Evolutionary conservation across 2,797 vertebrate genomes (phyloP), one percentile per base, ranked within the genome.

Genomic region (Acanthopagrus latus): DNA sequence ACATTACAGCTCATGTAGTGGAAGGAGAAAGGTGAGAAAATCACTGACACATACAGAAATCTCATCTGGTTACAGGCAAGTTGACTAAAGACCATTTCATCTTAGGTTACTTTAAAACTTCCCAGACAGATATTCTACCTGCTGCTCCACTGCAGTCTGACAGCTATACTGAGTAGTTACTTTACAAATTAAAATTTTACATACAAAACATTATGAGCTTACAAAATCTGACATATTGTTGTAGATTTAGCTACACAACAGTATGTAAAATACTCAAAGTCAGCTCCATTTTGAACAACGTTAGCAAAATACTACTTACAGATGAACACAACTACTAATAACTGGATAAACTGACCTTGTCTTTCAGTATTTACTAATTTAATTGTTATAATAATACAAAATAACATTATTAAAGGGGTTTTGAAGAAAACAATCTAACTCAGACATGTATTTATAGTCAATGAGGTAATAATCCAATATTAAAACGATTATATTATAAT

Each of bases 11-110:
- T 69, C 41, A 27, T 20, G 46, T 48, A 51, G 59, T 66, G 51
- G 63, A 46, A 68, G 81, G 54, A 63, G 58, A 63, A 79, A 74
- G 50, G 69, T 62, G 80, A 83, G 82, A 27, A 84, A 80, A 79
- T 66, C 78, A 75, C 48, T 58, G 46, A 79, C 81, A 78, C 58
- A 41, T 47, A 48, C 47, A 80, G 27, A 64, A 73, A 59, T 8
- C n/a, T 51, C 14, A 62, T 47, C 17, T 58, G 56, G 41, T 57
- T 43, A 20, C 59, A 27, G 44, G 7, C 18, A 5, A 17, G 20
- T 38, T 74, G 21, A 11, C 16, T 51, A 5, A 52, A 21, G 3
- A 47, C 1, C 7, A 33, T 33, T 33, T 33, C 33, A 8, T 33
- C 33, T 33, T 7, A 16, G 18, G 46, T 7, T 18, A 17, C 46